Base-by-base conservation (phyloP, 1,140 invertebrate genomes). In the Campoletis sonorensis region DNA sequence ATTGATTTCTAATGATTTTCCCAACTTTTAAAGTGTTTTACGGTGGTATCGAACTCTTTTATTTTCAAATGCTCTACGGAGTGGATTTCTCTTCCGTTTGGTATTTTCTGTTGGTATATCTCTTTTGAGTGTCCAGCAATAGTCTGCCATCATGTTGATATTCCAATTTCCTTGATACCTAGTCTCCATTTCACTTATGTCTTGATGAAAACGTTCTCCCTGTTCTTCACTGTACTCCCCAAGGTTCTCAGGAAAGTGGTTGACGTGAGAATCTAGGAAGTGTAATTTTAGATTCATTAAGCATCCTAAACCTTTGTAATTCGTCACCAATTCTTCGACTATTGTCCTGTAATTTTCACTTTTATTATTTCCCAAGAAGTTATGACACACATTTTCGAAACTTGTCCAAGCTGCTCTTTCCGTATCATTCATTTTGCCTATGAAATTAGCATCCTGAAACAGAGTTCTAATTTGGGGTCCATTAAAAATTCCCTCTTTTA, bases 401-500 rank as follows among this genome's bases (percentile, higher is more conserved):
- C 79, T 80, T 72, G 27, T 0, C 79, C 79, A 80, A 72, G 68
- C 79, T 71, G 27, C 67, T 49, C 23, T 80, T 79, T 86, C 79
- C 7, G 11, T 68, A 30, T 49, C 70, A 72, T 81, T 82, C 33
- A 85, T 78, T 68, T 71, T 84, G 58, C 37, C 30, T 10, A 64
- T 40, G 76, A 85, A 85, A 79, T 79, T 81, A 23, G 45, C 8
- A 70, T 83, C 81, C 26, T 72, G 5, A 79, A 82, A 73, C 71
- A 71, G 45, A 37, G 82, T 30, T 18, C 84, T 68, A 73, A 88
- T 88, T 80, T 89, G 84, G 23, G 86, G 86, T 37, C 84, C 86
- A 51, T 85, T 49, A 82, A 89, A 90, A 81, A 87, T 88, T 70
- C 84, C 87, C 81, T 86, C 85, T 86, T 87, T 89, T 16, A 89